Percentiles rank a stretch among this genome's conserved stretches.
Conservation (phyloP, 1,140 invertebrate genomes). For the Heterodera carotae region DNA sequence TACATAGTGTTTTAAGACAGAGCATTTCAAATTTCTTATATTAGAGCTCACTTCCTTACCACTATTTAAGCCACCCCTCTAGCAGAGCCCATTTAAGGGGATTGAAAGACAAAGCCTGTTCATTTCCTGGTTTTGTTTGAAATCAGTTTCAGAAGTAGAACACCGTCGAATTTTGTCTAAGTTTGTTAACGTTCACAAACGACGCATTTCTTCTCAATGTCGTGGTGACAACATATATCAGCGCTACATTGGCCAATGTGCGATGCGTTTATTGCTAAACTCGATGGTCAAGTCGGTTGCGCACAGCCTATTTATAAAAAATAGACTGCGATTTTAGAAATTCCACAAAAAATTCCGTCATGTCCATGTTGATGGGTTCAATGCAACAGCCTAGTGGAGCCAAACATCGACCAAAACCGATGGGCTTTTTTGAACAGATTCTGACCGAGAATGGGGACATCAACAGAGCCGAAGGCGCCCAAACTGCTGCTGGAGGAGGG, state of each 20-base stretch:
- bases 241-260: conserved; percentile 46
- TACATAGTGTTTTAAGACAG: background rate
- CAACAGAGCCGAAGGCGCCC: conserved; percentile 14
- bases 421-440: conserved; percentile 39
- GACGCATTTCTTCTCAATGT: background rate
- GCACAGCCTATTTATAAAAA: background rate
- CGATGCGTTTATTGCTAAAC: conserved; percentile 74
- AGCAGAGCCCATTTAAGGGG: too few relatives aligned
- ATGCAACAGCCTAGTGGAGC: background rate
- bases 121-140: too few relatives aligned
- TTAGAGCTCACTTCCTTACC: too few relatives aligned
- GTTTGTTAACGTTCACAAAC: conserved; percentile 8
- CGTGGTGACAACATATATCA: conserved; percentile 1
- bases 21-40: background rate
- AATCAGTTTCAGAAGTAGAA: conserved; percentile 34
- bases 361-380: conserved; percentile 13
- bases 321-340: background rate
- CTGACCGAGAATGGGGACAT: conserved; percentile 55
- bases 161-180: conserved; percentile 47
- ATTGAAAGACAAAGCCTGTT: too few relatives aligned
- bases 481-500: background rate
- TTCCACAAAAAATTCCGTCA: background rate
- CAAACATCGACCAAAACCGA: conserved; percentile 32
- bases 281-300: conserved; percentile 34
- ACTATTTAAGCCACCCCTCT: too few relatives aligned